Evolutionary conservation across 2,113 vertebrate species (phyloP).

Genomic region (Catharus fuscescens): DNA sequence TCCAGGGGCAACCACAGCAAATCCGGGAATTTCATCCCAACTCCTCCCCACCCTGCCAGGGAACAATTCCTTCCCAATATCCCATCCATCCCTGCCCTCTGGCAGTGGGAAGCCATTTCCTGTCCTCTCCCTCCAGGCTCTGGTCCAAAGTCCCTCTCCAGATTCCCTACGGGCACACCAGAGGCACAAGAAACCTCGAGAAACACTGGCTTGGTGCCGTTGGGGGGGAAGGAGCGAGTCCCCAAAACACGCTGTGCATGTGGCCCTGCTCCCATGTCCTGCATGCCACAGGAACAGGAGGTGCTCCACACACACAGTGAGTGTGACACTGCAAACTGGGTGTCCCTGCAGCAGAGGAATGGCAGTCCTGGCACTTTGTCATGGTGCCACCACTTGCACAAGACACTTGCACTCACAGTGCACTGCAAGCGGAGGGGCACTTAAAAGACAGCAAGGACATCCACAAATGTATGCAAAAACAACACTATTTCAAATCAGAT

Average conservation of each 20-base stretch:
- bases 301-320: background rate
- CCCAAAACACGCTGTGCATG: background rate
- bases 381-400: background rate
- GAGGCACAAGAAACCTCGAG: background rate
- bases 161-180: background rate
- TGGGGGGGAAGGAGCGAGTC: background rate
- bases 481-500: background rate
- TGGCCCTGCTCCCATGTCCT: background rate
- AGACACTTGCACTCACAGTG: background rate
- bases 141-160: background rate
- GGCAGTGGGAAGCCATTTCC: background rate
- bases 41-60: background rate
- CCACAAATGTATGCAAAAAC: background rate
- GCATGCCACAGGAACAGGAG: background rate
- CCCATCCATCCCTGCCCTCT: accelerated
- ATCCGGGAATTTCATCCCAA: background rate
- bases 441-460: background rate
- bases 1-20: background rate
- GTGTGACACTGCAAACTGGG: accelerated
- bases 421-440: background rate
- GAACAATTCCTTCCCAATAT: background rate
- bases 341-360: accelerated
- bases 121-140: background rate
- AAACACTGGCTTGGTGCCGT: accelerated
- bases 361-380: background rate